Evolutionary conservation across 2,888 invertebrate genomes (phyloP), one percentile per base, ranked within the genome.

Genomic region (Oscheius sp.): DNA sequence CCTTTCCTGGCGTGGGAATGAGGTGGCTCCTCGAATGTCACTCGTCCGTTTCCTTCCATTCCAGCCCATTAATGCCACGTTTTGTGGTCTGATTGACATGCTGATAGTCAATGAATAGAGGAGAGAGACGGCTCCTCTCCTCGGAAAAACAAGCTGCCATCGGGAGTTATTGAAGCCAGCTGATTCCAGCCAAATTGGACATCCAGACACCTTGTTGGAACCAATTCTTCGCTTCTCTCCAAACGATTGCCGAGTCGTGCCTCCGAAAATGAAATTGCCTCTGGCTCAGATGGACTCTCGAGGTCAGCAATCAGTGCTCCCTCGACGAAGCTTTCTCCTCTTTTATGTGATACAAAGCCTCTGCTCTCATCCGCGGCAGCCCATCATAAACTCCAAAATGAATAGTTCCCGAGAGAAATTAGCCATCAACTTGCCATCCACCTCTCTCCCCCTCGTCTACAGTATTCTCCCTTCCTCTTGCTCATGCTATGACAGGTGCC

Each of bases 221-320:
- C 23, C n/a, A 23, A 12, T 23, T 6, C 46, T 46, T 8, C 15
- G 6, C 12, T 23, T 48, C 20, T 25, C 23, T 48, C 48, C 48
- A 48, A 42, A n/a, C n/a, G n/a, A n/a, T n/a, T n/a, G n/a, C 37
- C 37, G 8, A 37, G 37, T 37, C 37, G 37, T 37, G 37, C 15
- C 37, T 8, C 37, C 37, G 37, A 33, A 55, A 25, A 55, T 20
- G 33, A 29, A 34, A 55, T 55, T 34, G 20, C 20, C 55, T 17
- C n/a, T 10, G 27, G 15, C 31, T 31, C 15, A n/a, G 31, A 20
- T 25, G 31, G n/a, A n/a, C 33, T 33, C 33, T 33, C 17, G 55
- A 55, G 55, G 55, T 55, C 55, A 55, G 55, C 55, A 55, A 33
- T 55, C 55, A 55, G 31, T 55, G 55, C 55, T 55, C 55, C 55